Conservation (phyloP, 2,113 vertebrate species). For the Stercorarius parasiticus region DNA sequence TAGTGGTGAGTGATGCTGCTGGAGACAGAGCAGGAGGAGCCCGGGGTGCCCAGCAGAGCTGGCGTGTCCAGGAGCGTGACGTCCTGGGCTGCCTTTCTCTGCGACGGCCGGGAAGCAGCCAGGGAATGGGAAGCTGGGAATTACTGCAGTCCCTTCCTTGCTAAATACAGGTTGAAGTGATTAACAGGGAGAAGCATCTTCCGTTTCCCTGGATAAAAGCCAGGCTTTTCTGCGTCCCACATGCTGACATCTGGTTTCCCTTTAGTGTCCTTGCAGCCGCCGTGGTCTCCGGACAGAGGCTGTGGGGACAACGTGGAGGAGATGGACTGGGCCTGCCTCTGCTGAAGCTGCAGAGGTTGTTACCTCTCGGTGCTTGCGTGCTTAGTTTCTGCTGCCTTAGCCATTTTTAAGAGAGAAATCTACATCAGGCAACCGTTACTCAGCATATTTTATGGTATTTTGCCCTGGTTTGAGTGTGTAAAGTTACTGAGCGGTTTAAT, state of each 20-base stretch:
- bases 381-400: background rate
- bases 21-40: background rate
- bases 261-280: background rate
- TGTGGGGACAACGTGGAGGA: background rate
- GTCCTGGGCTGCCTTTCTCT: background rate
- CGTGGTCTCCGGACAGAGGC: background rate
- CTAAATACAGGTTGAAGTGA: background rate
- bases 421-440: background rate
- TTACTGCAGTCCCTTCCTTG: background rate
- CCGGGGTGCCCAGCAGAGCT: background rate
- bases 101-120: background rate
- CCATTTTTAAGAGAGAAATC: background rate
- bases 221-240: background rate
- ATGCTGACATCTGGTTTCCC: background rate
- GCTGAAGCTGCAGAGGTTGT: background rate
- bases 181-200: background rate
- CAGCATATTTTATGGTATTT: background rate
- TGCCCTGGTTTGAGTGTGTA: background rate
- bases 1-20: background rate
- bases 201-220: background rate
- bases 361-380: background rate
- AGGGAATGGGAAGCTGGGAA: background rate
- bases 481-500: constrained; percentile 22
- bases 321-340: background rate
- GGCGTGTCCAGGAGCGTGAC: background rate